Evolutionary conservation across 1,140 invertebrate genomes (phyloP).

Genomic region (Oryzaephilus surinamensis): DNA sequence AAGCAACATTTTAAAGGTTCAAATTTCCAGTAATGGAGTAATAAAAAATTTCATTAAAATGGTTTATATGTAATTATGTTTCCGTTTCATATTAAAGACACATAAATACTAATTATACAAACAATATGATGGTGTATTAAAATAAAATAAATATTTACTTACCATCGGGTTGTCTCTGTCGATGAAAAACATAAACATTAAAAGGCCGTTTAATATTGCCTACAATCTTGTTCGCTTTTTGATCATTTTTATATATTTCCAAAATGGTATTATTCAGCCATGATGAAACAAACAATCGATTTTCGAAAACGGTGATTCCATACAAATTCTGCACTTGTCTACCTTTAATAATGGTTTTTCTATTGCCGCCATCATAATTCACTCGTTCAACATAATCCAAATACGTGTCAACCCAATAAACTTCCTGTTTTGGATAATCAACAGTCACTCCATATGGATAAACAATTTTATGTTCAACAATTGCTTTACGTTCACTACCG

Average conservation of each 20-base stretch:
- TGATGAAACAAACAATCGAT: conserved; percentile 52
- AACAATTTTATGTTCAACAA: conserved; percentile 55
- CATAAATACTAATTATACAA: no score
- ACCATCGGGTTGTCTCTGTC: conserved; percentile 60
- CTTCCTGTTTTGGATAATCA: conserved; percentile 57
- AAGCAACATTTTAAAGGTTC: conserved; percentile 16
- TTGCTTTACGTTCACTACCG: conserved; percentile 42
- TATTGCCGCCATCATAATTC: conserved; percentile 56
- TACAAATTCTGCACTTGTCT: conserved; percentile 54
- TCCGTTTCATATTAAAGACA: no score
- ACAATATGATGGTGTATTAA: neutral
- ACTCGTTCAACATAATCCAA: conserved; percentile 61
- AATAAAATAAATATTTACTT: conserved; percentile 22
- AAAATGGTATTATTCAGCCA: conserved; percentile 54
- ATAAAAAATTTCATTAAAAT: conserved; percentile 1
- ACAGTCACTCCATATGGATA: conserved; percentile 58
- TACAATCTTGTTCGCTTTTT: conserved; percentile 37
- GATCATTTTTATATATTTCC: conserved; percentile 45
- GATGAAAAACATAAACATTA: conserved; percentile 59
- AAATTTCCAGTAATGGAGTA: no score
- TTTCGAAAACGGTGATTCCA: conserved; percentile 60
- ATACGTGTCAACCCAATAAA: conserved; percentile 74
- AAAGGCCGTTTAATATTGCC: conserved; percentile 45
- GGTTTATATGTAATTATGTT: no score
- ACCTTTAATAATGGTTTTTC: conserved; percentile 52